Percentiles rank a stretch among this genome's conserved stretches.
phyloP scores from a whole-genome alignment of 2,888 invertebrate species.

The Eueremaeus valkanovi region DNA sequence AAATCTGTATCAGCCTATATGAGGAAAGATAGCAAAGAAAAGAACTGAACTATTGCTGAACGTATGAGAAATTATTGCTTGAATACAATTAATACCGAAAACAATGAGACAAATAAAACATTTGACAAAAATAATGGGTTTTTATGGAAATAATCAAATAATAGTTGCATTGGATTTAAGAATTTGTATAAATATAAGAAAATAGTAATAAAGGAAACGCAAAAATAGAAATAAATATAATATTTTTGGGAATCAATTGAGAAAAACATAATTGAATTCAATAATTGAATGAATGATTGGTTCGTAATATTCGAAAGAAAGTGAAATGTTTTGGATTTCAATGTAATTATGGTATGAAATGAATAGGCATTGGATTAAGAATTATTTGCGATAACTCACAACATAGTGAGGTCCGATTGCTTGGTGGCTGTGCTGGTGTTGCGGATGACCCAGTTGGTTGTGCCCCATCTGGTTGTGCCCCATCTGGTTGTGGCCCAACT shows the following conservation, averaged over 20 bases:
- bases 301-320: too few species aligned
- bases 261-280: too few species aligned
- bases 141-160: background rate
- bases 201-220: background rate
- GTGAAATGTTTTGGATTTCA: background rate
- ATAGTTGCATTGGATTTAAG: too few species aligned
- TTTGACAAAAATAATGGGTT: too few species aligned
- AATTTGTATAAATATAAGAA: too few species aligned
- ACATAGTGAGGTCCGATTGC: constrained; percentile 36
- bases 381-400: constrained; percentile 40
- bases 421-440: constrained; percentile 34
- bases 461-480: background rate
- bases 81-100: background rate
- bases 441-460: background rate
- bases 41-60: too few species aligned
- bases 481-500: constrained; percentile 37
- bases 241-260: background rate
- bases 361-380: background rate
- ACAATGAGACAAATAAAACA: too few species aligned
- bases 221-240: background rate
- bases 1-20: constrained; percentile 38
- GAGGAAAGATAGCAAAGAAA: constrained; percentile 1
- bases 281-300: too few species aligned
- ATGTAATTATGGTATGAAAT: background rate
- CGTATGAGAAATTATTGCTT: too few species aligned